A percentile compares a stretch with the other conserved stretches of the same genome.
Conservation (phyloP, 2,888 invertebrate species). For the Mythimna pallens region DNA sequence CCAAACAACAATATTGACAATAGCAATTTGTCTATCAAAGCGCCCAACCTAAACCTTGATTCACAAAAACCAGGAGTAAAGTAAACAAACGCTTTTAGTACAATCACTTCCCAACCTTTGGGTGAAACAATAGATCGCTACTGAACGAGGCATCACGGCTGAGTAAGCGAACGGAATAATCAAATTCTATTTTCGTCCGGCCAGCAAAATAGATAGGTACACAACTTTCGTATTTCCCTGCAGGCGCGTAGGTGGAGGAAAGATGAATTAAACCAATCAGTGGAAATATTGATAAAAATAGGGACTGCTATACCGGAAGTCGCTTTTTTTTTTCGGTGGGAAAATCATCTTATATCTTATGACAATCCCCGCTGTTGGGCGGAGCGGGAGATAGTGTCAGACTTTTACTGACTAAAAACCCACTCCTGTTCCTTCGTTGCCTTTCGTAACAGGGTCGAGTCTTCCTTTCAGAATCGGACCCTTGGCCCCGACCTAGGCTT, state of each 20-base stretch:
- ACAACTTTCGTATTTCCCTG: constrained; percentile 36
- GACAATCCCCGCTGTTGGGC: no score
- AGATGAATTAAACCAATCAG: constrained; percentile 34
- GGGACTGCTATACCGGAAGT: not conserved
- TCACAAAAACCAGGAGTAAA: constrained; percentile 53
- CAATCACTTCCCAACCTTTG: constrained; percentile 59
- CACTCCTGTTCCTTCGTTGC: no score
- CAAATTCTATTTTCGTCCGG: constrained; percentile 54
- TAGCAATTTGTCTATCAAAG: constrained; percentile 57
- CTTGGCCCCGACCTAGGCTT: no score
- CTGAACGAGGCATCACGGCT: constrained; percentile 49
- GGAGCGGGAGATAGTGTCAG: no score
- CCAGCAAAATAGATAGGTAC: constrained; percentile 34
- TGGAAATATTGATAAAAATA: constrained; percentile 26
- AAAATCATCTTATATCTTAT: no score
- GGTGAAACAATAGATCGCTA: constrained; percentile 55
- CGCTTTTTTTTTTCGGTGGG: no score
- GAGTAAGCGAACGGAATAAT: constrained; percentile 58
- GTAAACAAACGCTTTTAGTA: constrained; percentile 60
- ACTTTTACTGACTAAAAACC: no score
- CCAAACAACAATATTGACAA: constrained; percentile 52
- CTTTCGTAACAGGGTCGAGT: no score
- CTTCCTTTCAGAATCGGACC: no score
- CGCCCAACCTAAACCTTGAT: constrained; percentile 51
- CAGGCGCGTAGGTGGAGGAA: constrained; percentile 7